Base-by-base conservation (phyloP, 2,888 invertebrate genomes). In the Lasioglossum calceatum region DNA sequence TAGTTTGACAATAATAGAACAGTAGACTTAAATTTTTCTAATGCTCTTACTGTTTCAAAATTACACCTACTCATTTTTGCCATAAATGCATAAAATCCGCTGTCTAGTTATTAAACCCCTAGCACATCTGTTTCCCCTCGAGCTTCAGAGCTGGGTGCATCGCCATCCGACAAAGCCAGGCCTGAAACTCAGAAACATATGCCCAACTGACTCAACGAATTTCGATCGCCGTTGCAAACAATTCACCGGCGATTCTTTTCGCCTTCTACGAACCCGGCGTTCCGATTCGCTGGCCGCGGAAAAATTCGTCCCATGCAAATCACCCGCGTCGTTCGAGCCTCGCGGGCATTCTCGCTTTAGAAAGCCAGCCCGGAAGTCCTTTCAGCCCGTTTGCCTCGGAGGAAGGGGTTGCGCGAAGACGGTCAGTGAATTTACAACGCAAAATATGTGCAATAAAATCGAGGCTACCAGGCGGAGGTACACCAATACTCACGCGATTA, bases 381-480 rank as follows among this genome's bases (percentile, higher is more conserved):
- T 76, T 73, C 71, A n/a, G 12, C n/a, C 36, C 50, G 16, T 27
- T 74, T 50, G 61, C 76, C 78, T 73, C 58, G 76, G 78, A 71
- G 89, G 82, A 71, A 90, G 82, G 92, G 92, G 87, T 88, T 88
- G 73, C 50, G 73, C 61, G 32, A 72, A 61, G 73, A 83, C 74
- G 87, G 81, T 10, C 85, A 79, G 85, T 89, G 88, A 92, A 94
- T 94, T 94, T 94, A 94, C 94, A 93, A 94, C 92, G 90, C 92
- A 94, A 94, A 94, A 94, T 94, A 94, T 94, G 93, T 89, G 94
- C 93, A 93, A 94, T 94, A 94, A 94, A 94, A 92, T 93, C 87
- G 88, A 74, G 82, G 77, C 84, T 70, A 84, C 82, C 82, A 39
- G 82, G 64, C 81, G 47, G 74, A 71, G 79, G 83, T 84, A 86